Evolutionary conservation across 2,797 vertebrate genomes (phyloP).

Genomic region (Aselliscus stoliczkanus): DNA sequence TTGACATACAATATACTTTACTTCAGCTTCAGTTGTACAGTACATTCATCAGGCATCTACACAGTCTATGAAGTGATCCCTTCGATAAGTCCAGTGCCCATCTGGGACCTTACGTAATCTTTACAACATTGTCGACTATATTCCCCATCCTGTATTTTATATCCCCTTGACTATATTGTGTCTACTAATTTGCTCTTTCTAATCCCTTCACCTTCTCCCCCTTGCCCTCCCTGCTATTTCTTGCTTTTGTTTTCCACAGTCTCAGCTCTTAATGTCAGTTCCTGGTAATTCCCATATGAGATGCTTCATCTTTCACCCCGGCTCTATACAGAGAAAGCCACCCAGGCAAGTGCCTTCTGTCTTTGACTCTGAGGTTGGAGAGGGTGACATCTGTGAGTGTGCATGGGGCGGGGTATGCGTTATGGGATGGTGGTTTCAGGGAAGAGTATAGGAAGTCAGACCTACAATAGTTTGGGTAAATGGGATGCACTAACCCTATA

Average conservation of each 20-base stretch:
- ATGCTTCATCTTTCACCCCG: not conserved
- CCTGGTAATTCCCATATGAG: not conserved
- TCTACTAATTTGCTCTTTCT: too few relatives aligned
- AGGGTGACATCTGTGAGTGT: not conserved
- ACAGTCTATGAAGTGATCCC: too few relatives aligned
- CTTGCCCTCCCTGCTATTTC: not conserved
- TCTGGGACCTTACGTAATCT: too few relatives aligned
- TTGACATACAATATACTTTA: too few relatives aligned
- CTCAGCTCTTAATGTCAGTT: not conserved
- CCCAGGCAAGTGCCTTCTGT: fast-evolving
- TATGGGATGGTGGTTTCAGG: not conserved
- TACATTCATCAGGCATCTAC: too few relatives aligned
- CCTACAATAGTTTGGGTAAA: not conserved
- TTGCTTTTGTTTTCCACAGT: not conserved
- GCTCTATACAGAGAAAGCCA: not conserved
- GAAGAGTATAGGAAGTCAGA: not conserved
- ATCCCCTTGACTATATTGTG: too few relatives aligned
- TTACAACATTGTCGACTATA: too few relatives aligned
- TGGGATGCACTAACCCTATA: not conserved
- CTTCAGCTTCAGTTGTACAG: too few relatives aligned
- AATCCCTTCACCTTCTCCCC: too few relatives aligned
- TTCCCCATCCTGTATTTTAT: too few relatives aligned
- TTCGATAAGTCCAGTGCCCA: too few relatives aligned
- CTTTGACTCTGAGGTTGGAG: not conserved
- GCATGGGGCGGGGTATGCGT: not conserved